Evolutionary conservation across 2,888 invertebrate genomes (phyloP), one percentile per base, ranked within the genome.

Genomic region (Timema cristinae): DNA sequence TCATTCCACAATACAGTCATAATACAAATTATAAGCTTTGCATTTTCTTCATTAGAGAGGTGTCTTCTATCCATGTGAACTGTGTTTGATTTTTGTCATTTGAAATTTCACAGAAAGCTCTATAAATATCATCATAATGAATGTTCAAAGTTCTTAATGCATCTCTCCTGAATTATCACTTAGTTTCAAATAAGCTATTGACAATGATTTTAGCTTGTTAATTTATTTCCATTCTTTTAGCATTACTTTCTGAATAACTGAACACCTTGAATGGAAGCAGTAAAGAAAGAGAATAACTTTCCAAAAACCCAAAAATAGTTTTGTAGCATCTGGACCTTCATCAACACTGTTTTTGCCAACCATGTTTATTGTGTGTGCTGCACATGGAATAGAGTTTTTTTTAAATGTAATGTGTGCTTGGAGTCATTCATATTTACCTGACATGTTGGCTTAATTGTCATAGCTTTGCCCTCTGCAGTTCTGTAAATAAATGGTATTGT

Each of bases 371-470:
- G 56, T 15, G 16, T 56, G 56, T n/a, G 11, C 10, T 56, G 10
- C 56, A 56, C 10, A 56, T 56, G 56, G 56, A 56, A 56, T 16
- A 10, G 10, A 13, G 6, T n/a, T n/a, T 13, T 56, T 56, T 56
- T 15, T 56, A 15, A 16, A 56, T 56, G 6, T 9, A 56, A 56
- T 56, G 6, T 56, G 56, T 10, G 56, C 56, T 56, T 56, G 6
- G 6, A 56, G 56, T 15, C 56, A 13, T 7, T 56, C 10, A 56
- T 56, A 56, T 10, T 7, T 56, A 6, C 6, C 6, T 56, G 6
- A 56, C 56, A 56, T 56, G 56, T 56, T 56, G 56, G 56, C 56
- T 56, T 13, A 13, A 56, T 56, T 56, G 56, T 56, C 10, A 56
- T 56, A 56, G 56, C 56, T 56, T 10, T 56, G 10, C n/a, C 10